Conservation (phyloP, 1,140 invertebrate genomes). For the Holcopasites calliopsidis region DNA sequence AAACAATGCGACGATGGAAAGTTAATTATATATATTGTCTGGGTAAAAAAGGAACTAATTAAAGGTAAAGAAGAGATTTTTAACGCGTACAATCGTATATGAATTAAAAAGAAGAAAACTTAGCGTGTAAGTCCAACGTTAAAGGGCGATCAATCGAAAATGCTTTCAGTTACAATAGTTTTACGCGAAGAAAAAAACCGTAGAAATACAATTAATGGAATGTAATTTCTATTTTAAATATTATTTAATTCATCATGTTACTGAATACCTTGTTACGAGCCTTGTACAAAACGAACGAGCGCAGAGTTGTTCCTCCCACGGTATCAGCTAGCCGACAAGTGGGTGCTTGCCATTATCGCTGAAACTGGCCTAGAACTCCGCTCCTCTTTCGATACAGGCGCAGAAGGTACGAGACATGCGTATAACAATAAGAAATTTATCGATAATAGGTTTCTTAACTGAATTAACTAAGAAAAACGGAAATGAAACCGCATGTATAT, state of each 20-base stretch:
- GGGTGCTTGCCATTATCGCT: conserved; percentile 49
- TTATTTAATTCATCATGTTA: no score
- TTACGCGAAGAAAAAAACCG: no score
- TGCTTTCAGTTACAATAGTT: no score
- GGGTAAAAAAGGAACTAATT: background rate
- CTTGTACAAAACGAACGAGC: background rate
- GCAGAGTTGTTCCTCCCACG: conserved; percentile 7
- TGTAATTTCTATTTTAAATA: no score
- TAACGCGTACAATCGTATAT: conserved; percentile 31
- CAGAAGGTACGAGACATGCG: conserved; percentile 46
- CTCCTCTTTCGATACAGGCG: conserved; percentile 34
- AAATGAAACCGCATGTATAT: background rate
- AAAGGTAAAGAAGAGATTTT: background rate
- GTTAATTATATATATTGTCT: background rate
- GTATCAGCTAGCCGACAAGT: conserved; percentile 48
- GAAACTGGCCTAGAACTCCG: conserved; percentile 37
- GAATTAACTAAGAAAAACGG: background rate
- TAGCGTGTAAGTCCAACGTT: no score
- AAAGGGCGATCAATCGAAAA: no score
- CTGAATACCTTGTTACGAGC: no score
- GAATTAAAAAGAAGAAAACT: background rate
- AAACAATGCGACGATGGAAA: no score
- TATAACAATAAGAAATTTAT: conserved; percentile 32
- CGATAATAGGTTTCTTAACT: background rate
- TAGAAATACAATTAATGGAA: no score